Conservation (phyloP, 1,140 invertebrate species). For the Rhizoglyphus robini region DNA sequence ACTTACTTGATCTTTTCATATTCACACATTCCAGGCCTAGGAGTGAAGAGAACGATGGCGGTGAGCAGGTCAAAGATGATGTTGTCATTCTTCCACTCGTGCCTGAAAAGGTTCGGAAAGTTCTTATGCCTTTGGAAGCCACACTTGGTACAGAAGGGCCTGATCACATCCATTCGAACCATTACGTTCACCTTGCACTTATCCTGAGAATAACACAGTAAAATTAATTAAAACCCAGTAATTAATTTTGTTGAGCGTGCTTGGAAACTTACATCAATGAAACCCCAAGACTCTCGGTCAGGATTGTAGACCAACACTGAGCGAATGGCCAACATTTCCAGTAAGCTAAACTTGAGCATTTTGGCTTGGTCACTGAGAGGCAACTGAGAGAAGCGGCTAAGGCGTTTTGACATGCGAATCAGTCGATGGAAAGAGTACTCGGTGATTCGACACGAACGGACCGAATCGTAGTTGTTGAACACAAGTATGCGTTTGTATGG, state of each 20-base stretch:
- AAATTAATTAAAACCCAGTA: background rate
- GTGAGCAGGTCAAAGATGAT: constrained; percentile 75
- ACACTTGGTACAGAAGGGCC: constrained; percentile 9
- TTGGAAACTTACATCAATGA: constrained; percentile 10
- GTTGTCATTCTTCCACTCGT: constrained; percentile 62
- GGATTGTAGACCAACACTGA: constrained; percentile 75
- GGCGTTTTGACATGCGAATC: constrained; percentile 82
- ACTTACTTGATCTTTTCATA: constrained; percentile 14
- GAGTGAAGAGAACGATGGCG: constrained; percentile 74
- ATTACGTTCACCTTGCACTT: constrained; percentile 62
- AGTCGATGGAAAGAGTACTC: constrained; percentile 72
- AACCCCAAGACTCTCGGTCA: constrained; percentile 60
- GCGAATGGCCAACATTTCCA: constrained; percentile 79
- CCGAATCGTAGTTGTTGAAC: background rate
- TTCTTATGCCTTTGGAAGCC: constrained; percentile 50
- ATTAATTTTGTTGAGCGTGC: background rate
- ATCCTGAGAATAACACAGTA: constrained; percentile 42
- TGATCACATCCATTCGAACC: background rate
- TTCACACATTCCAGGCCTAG: constrained; percentile 29
- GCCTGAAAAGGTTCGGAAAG: constrained; percentile 64
- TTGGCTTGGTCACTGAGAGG: constrained; percentile 80
- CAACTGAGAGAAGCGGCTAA: constrained; percentile 71
- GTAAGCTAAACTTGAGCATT: constrained; percentile 68
- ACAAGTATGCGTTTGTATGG: constrained; percentile 11
- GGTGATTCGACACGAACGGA: constrained; percentile 42